Conservation (phyloP, 2,113 vertebrate genomes). For the Lasiurus cinereus region DNA sequence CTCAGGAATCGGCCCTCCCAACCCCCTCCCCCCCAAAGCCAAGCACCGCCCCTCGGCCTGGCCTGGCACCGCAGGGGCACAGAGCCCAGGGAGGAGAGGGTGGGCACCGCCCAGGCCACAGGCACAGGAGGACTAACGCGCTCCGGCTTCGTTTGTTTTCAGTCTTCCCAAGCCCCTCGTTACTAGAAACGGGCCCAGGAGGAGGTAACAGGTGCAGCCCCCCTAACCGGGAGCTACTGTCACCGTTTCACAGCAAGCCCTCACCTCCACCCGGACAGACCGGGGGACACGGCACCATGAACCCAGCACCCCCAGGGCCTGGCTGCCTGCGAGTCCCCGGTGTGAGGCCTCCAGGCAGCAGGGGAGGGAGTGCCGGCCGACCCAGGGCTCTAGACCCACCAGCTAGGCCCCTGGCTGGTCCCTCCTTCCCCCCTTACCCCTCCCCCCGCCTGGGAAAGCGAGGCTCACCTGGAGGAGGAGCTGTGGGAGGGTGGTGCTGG, state of each 20-base stretch:
- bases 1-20: neutral
- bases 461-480: constrained; percentile 74
- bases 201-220: neutral
- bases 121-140: accelerated
- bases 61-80: neutral
- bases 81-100: neutral
- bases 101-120: accelerated
- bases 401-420: neutral
- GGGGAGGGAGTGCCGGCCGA: accelerated
- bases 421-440: neutral
- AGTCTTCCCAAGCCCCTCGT: neutral
- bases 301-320: neutral
- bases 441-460: neutral
- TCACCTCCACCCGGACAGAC: neutral
- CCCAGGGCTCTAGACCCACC: neutral
- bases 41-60: accelerated
- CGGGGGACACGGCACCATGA: neutral
- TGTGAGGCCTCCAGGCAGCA: no score
- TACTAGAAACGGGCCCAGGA: neutral
- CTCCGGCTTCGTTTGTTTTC: neutral
- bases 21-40: accelerated
- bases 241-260: neutral
- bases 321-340: neutral
- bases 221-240: neutral
- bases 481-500: neutral